Conservation (phyloP, 2,888 invertebrate genomes). For the Oligia strigilis region DNA sequence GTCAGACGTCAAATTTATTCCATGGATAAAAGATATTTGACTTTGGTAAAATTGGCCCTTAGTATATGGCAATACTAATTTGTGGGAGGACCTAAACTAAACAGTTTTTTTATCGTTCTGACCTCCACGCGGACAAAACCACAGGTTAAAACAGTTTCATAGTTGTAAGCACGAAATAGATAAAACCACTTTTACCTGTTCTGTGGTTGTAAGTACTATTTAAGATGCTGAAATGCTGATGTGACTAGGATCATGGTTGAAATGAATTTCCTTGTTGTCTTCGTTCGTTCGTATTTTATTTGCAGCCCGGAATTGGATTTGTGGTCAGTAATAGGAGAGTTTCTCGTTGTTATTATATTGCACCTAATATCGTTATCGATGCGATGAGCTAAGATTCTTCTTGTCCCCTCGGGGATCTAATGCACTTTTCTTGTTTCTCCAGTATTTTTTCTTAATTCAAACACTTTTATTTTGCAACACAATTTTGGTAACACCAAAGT, state of each 20-base stretch:
- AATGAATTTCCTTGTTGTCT: conserved; percentile 6
- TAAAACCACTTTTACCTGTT: background rate
- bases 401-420: background rate
- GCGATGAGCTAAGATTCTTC: background rate
- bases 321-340: conserved; percentile 8
- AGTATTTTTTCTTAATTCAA: too few relatives aligned
- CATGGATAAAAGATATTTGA: too few relatives aligned
- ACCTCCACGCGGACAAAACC: too few relatives aligned
- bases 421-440: background rate
- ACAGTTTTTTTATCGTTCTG: background rate
- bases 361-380: conserved; percentile 19
- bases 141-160: background rate
- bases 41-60: too few relatives aligned
- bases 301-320: conserved; percentile 23
- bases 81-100: background rate
- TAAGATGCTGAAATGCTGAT: background rate
- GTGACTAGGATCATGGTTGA: background rate
- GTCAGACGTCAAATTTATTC: too few relatives aligned
- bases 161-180: background rate
- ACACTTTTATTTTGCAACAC: background rate
- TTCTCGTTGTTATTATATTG: conserved; percentile 17
- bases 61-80: background rate
- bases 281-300: background rate
- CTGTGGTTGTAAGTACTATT: background rate
- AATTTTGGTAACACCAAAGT: background rate